phyloP scores from a whole-genome alignment of 1,140 invertebrate species.

The Macrosteles quadrilineatus region DNA sequence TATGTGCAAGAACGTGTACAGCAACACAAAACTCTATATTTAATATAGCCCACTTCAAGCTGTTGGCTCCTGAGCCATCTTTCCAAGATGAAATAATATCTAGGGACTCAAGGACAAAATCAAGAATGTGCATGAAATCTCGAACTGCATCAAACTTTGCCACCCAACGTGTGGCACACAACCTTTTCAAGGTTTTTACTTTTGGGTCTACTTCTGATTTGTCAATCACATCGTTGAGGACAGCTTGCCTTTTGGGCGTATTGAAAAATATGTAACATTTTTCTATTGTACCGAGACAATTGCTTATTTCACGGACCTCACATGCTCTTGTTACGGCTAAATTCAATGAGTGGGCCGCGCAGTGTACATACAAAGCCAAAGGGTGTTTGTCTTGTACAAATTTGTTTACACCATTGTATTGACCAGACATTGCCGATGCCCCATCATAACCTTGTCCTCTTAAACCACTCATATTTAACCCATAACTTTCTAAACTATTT shows the following conservation, averaged over 20 bases:
- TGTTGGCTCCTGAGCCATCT: too few species aligned
- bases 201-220: slow-evolving; percentile 1
- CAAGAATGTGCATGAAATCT: slow-evolving; percentile 30
- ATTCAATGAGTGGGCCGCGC: slow-evolving; percentile 40
- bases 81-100: slow-evolving; percentile 15
- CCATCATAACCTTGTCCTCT: slow-evolving; percentile 43
- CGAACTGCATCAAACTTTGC: slow-evolving; percentile 38
- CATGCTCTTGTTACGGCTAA: too few species aligned
- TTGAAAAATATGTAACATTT: slow-evolving; percentile 33
- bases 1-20: too few species aligned
- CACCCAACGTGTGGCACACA: slow-evolving; percentile 38
- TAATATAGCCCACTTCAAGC: too few species aligned
- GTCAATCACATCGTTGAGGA: slow-evolving; percentile 27
- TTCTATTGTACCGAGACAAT: slow-evolving; percentile 32
- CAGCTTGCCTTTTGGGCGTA: slow-evolving; percentile 28
- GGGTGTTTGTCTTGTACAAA: slow-evolving; percentile 37
- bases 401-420: slow-evolving; percentile 41
- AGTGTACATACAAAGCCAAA: slow-evolving; percentile 40
- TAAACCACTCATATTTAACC: slow-evolving; percentile 34
- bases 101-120: slow-evolving; percentile 26
- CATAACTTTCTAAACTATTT: slow-evolving; percentile 29
- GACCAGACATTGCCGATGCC: slow-evolving; percentile 41
- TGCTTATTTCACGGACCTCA: slow-evolving; percentile 32
- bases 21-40: too few species aligned
- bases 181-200: slow-evolving; percentile 21